Evolutionary conservation across 2,888 invertebrate genomes (phyloP).

Genomic region (Apotomis turbidana): DNA sequence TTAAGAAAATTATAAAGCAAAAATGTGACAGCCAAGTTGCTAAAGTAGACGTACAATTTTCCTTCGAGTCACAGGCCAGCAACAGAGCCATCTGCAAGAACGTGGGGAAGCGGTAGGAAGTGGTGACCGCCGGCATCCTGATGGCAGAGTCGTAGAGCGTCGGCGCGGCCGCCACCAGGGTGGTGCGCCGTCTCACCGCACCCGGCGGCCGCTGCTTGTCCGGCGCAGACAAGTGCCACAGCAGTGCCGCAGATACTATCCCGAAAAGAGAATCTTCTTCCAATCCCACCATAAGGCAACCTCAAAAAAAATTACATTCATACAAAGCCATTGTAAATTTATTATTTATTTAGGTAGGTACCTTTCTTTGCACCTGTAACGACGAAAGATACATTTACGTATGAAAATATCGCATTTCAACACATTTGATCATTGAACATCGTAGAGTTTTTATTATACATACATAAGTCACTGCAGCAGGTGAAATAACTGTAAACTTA

Average conservation of each 20-base stretch:
- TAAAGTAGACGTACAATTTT: constrained; percentile 61
- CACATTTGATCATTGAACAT: no score
- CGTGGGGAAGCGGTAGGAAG: constrained; percentile 55
- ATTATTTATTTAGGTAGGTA: no score
- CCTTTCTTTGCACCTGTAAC: no score
- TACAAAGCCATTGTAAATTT: no score
- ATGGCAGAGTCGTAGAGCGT: constrained; percentile 55
- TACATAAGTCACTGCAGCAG: no score
- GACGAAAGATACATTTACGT: no score
- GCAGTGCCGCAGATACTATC: constrained; percentile 57
- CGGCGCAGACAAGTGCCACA: constrained; percentile 65
- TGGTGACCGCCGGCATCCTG: constrained; percentile 65
- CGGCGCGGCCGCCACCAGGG: constrained; percentile 56
- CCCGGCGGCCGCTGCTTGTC: constrained; percentile 50
- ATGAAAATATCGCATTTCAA: no score
- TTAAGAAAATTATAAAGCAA: no score
- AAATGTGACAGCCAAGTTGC: no score
- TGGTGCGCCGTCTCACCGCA: constrained; percentile 47
- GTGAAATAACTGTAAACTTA: no score
- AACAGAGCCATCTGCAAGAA: constrained; percentile 62
- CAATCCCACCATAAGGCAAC: constrained; percentile 63
- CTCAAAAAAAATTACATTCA: constrained; percentile 48
- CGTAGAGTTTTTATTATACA: no score
- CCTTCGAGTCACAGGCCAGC: constrained; percentile 58
- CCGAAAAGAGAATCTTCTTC: constrained; percentile 63